These are phyloP conservation scores for Sturmia bella DNA, from an alignment of 2,888 invertebrate genomes.

Conservation along the genomic window DNA sequence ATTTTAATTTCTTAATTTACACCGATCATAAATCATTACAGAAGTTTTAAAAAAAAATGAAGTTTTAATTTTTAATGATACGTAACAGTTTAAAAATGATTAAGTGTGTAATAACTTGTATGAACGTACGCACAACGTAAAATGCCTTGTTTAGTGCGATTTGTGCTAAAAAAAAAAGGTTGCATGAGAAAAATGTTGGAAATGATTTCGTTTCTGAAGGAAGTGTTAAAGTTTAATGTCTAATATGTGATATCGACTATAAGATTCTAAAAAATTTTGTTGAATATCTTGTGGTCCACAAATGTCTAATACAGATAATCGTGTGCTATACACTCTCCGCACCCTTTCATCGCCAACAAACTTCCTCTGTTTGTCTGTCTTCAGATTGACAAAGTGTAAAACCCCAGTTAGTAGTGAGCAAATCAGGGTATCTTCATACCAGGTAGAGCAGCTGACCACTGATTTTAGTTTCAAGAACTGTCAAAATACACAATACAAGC, in stretches of 20 bases:
- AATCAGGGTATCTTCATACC: too few species aligned
- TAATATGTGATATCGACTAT: neutral
- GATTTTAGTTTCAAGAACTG: too few species aligned
- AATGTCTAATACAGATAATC: too few species aligned
- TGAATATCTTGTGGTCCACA: too few species aligned
- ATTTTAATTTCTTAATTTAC: slow-evolving; percentile 71
- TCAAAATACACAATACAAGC: too few species aligned
- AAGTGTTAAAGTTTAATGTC: neutral
- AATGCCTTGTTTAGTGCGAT: slow-evolving; percentile 11
- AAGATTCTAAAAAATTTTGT: neutral
- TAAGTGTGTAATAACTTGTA: slow-evolving; percentile 15
- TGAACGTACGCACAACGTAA: slow-evolving; percentile 23
- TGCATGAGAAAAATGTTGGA: neutral
- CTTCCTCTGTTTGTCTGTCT: too few species aligned
- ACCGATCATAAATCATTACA: slow-evolving; percentile 57
- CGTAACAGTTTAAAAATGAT: slow-evolving; percentile 28
- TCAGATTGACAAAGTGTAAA: too few species aligned
- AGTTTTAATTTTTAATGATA: slow-evolving; percentile 50
- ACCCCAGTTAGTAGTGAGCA: too few species aligned
- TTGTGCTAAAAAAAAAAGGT: neutral
- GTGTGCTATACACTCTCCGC: too few species aligned
- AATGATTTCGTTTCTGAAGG: neutral
- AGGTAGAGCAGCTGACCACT: too few species aligned
- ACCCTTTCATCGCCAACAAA: too few species aligned
- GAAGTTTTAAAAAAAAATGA: slow-evolving; percentile 37